phyloP scores from a whole-genome alignment of 23 tunicate genomes.

The Styela clava region DNA sequence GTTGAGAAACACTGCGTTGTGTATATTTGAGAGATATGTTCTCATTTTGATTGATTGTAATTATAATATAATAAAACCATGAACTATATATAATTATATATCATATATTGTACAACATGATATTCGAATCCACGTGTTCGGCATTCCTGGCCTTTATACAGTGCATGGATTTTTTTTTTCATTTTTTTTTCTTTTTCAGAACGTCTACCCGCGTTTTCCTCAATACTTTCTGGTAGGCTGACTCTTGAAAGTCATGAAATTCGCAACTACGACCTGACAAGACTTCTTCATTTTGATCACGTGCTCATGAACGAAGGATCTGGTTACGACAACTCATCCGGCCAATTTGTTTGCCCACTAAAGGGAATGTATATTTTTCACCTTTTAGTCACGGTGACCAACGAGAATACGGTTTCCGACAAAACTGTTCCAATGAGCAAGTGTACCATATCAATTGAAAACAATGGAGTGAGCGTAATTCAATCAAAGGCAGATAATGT shows the following conservation, averaged over 20 bases:
- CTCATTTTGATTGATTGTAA: too few relatives aligned
- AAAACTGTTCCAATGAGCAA: neutral
- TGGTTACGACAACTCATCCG: neutral
- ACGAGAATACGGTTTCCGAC: neutral
- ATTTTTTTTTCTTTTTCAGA: too few relatives aligned
- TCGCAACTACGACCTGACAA: neutral
- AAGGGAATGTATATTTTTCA: neutral
- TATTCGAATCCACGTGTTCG: too few relatives aligned
- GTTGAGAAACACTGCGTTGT: too few relatives aligned
- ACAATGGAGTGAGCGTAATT: neutral
- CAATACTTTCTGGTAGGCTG: neutral
- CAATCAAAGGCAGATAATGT: neutral
- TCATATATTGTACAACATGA: too few relatives aligned
- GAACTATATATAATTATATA: too few relatives aligned
- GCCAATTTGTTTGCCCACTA: neutral
- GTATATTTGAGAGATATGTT: too few relatives aligned
- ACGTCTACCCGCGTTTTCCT: neutral
- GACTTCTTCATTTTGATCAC: neutral
- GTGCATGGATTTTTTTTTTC: too few relatives aligned
- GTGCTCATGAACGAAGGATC: neutral
- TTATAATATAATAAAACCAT: too few relatives aligned
- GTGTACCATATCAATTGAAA: neutral
- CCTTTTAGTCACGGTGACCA: neutral
- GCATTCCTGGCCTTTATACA: too few relatives aligned
- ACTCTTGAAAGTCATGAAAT: neutral